phyloP scores from a whole-genome alignment of 1,140 invertebrate genomes.

The Ceratoteleas bidentatus region DNA sequence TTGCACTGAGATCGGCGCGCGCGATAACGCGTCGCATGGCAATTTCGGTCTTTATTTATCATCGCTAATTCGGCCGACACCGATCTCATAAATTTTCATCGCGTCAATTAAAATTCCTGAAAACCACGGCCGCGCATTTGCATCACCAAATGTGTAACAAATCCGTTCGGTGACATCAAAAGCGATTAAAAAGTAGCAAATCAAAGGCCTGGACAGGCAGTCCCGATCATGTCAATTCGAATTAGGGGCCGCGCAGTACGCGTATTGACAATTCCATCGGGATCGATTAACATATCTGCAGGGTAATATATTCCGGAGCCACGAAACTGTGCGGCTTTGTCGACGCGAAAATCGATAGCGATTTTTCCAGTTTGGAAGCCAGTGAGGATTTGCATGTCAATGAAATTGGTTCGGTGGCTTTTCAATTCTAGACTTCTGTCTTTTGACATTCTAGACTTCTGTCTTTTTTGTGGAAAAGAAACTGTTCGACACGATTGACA shows the following conservation, averaged over 20 bases:
- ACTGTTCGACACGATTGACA: no score
- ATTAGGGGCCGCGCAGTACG: slow-evolving; percentile 8
- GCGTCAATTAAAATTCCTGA: slow-evolving; percentile 42
- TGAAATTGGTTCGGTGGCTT: no score
- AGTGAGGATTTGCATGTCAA: no score
- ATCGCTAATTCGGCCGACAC: slow-evolving; percentile 23
- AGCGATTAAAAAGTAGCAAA: slow-evolving; percentile 40
- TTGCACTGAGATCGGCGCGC: slow-evolving; percentile 9
- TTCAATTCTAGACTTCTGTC: no score
- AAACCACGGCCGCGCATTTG: slow-evolving; percentile 32
- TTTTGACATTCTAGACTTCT: no score
- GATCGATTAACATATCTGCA: slow-evolving; percentile 30
- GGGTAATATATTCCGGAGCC: slow-evolving; percentile 11
- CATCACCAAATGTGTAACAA: slow-evolving; percentile 50
- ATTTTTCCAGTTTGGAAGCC: no score
- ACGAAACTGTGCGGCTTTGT: no score
- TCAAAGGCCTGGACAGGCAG: slow-evolving; percentile 11
- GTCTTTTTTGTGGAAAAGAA: no score
- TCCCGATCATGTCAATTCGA: slow-evolving; percentile 32
- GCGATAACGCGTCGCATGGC: slow-evolving; percentile 20
- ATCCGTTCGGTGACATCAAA: slow-evolving; percentile 44
- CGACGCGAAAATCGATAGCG: no score
- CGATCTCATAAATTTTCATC: slow-evolving; percentile 43
- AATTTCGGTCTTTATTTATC: slow-evolving; percentile 8
- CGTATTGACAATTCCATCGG: slow-evolving; percentile 3